Percentiles rank a stretch among this genome's conserved stretches.
Conservation (phyloP, 2,113 vertebrate genomes). For the Empidonax traillii region DNA sequence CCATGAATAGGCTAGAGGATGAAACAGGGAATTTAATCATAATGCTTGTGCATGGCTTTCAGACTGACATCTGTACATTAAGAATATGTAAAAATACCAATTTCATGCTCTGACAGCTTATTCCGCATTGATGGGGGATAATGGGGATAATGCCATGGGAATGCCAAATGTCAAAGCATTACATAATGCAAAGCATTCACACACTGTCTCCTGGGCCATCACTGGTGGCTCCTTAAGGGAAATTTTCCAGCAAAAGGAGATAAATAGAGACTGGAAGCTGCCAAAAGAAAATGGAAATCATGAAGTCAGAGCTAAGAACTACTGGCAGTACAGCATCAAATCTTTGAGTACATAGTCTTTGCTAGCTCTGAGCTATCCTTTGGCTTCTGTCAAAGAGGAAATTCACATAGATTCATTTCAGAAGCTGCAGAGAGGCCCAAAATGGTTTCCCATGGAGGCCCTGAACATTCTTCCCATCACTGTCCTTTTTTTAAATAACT, state of each 20-base stretch:
- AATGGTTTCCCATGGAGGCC: neutral
- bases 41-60: slow-evolving; percentile 59
- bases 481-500: neutral
- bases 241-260: slow-evolving; percentile 35
- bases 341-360: neutral
- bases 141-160: slow-evolving; percentile 66
- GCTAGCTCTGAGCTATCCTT: neutral
- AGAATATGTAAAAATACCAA: slow-evolving; percentile 80
- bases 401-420: neutral
- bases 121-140: slow-evolving; percentile 71
- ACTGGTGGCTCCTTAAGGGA: slow-evolving; percentile 49
- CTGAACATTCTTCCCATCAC: neutral
- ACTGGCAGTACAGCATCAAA: neutral
- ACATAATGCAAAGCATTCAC: slow-evolving; percentile 66
- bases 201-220: slow-evolving; percentile 45
- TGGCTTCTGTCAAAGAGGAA: neutral
- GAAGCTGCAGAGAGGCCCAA: neutral
- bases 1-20: slow-evolving; percentile 16
- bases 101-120: slow-evolving; percentile 83
- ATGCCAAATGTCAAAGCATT: slow-evolving; percentile 75
- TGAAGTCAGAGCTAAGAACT: neutral
- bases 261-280: neutral
- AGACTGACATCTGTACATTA: slow-evolving; percentile 79
- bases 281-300: slow-evolving; percentile 18
- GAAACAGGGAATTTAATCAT: slow-evolving; percentile 71